phyloP scores from a whole-genome alignment of 1,140 invertebrate species.

The Andrena cerasifolii region DNA sequence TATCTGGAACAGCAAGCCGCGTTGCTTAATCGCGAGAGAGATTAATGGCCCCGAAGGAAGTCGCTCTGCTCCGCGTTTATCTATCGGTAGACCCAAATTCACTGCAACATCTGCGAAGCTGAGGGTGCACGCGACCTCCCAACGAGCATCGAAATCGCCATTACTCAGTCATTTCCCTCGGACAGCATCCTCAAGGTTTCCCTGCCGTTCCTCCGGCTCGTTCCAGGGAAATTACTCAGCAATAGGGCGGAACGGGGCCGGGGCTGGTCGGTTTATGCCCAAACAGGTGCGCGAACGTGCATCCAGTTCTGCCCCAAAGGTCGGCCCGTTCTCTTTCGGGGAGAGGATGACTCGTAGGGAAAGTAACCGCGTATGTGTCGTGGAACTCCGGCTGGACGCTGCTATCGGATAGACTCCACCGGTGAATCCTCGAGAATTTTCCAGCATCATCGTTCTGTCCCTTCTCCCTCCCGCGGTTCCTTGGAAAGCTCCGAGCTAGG shows the following conservation, averaged over 20 bases:
- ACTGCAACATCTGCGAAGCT: not conserved
- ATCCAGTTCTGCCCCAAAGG: too few species aligned
- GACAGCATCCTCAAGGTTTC: slow-evolving; percentile 1
- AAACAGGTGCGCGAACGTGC: slow-evolving; percentile 24
- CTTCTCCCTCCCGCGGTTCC: not conserved
- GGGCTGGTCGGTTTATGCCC: not conserved
- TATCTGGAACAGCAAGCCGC: not conserved
- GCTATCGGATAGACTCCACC: too few species aligned
- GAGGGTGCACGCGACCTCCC: not conserved
- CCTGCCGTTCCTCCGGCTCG: not conserved
- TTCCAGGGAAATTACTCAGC: slow-evolving; percentile 34
- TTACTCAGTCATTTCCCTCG: slow-evolving; percentile 33
- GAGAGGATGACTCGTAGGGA: slow-evolving; percentile 35
- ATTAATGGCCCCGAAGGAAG: not conserved
- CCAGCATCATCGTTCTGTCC: slow-evolving; percentile 23
- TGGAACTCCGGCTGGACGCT: too few species aligned
- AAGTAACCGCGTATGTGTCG: too few species aligned
- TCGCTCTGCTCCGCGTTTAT: not conserved
- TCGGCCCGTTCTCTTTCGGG: not conserved
- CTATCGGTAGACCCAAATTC: not conserved
- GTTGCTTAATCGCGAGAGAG: not conserved
- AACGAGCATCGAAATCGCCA: not conserved
- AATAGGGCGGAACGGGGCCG: slow-evolving; percentile 24
- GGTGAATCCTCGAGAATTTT: slow-evolving; percentile 20
- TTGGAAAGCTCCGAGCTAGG: not conserved